phyloP scores from a whole-genome alignment of 1,140 invertebrate genomes.

The Octopus bimaculoides region DNA sequence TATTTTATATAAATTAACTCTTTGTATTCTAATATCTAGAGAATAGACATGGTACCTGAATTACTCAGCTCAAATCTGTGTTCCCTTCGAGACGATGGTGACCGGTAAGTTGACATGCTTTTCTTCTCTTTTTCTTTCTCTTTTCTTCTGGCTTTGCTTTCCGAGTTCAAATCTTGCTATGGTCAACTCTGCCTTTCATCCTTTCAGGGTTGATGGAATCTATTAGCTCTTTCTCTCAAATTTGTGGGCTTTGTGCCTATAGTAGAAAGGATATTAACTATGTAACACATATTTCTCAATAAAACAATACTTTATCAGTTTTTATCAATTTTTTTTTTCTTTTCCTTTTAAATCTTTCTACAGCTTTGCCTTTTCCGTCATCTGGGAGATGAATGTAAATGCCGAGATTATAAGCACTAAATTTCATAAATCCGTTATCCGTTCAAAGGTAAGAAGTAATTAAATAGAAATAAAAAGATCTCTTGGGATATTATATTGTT shows the following conservation, averaged over 20 bases:
- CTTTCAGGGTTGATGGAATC: no score
- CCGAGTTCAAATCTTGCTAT: no score
- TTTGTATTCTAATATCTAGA: constrained; percentile 35
- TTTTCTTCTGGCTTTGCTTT: no score
- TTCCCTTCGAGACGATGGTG: constrained; percentile 57
- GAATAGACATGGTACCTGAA: constrained; percentile 62
- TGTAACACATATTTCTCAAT: no score
- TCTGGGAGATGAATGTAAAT: constrained; percentile 63
- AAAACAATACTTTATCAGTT: no score
- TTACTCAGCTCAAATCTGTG: constrained; percentile 60
- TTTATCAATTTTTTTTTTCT: constrained; percentile 7
- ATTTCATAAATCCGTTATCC: constrained; percentile 91
- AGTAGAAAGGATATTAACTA: no score
- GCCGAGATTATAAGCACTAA: constrained; percentile 80
- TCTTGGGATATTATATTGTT: no score
- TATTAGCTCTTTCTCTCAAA: no score
- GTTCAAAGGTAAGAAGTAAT: constrained; percentile 55
- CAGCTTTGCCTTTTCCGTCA: constrained; percentile 58
- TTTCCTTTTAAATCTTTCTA: constrained; percentile 47
- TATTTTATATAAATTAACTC: neutral
- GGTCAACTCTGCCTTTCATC: no score
- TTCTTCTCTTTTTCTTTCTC: constrained; percentile 42
- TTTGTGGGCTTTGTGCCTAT: no score
- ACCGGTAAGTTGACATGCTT: constrained; percentile 45
- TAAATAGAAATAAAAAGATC: no score